Conservation (phyloP, 2,113 vertebrate species). For the Scartelaos histophorus region DNA sequence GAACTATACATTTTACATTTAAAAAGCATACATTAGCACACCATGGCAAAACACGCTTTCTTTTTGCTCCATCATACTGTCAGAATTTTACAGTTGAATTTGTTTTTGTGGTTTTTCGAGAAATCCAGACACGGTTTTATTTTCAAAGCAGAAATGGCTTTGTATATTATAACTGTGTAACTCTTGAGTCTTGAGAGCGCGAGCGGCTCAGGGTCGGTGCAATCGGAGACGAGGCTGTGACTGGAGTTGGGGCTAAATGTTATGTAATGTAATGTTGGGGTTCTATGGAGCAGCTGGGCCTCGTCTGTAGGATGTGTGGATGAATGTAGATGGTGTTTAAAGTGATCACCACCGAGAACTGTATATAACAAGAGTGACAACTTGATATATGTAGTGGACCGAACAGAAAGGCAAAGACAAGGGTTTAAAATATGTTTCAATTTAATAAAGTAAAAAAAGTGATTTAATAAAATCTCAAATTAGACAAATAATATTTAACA, state of each 20-base stretch:
- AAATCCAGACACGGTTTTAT: background rate
- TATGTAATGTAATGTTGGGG: background rate
- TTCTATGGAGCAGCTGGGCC: background rate
- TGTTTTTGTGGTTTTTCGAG: background rate
- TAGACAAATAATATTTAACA: too few relatives aligned
- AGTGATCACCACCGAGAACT: too few relatives aligned
- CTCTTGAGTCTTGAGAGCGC: background rate
- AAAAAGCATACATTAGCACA: too few relatives aligned
- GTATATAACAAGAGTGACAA: too few relatives aligned
- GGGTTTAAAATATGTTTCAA: too few relatives aligned
- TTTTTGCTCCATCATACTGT: background rate
- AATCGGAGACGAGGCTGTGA: conserved; percentile 40
- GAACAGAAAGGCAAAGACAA: too few relatives aligned
- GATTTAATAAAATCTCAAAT: too few relatives aligned
- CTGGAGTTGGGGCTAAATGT: conserved; percentile 22
- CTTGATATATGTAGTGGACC: too few relatives aligned
- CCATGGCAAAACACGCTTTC: background rate
- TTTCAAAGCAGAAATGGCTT: background rate
- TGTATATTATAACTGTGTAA: background rate
- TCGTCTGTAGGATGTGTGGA: background rate
- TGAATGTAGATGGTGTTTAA: background rate
- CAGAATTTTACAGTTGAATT: background rate
- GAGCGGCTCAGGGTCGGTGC: conserved; percentile 13
- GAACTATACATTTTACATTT: too few relatives aligned
- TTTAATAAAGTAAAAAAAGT: too few relatives aligned